Evolutionary conservation across 2,797 vertebrate species (phyloP).

Genomic region (Pterois miles): DNA sequence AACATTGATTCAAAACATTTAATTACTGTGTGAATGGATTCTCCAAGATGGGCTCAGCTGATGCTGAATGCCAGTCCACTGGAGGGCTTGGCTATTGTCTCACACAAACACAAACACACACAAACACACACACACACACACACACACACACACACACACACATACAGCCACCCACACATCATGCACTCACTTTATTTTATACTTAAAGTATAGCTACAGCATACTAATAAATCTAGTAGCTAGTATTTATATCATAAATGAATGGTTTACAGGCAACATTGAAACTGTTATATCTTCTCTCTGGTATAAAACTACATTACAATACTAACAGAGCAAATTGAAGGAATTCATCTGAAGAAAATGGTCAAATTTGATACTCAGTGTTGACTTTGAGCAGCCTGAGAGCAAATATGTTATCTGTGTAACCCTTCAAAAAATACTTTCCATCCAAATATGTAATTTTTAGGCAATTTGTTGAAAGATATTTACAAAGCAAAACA

Average conservation of each 20-base stretch:
- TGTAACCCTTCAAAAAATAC: not conserved
- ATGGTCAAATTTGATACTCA: not conserved
- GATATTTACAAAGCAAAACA: not conserved
- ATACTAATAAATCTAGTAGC: not conserved
- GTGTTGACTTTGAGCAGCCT: not conserved
- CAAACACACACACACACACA: not conserved
- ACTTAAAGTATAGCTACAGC: not conserved
- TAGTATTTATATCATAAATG: not conserved
- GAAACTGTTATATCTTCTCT: not conserved
- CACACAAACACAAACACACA: not conserved
- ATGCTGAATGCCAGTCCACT: slow-evolving; percentile 83
- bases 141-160: not conserved
- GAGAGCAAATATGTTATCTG: not conserved
- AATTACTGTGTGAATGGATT: slow-evolving; percentile 97
- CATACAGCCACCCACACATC: slow-evolving; percentile 10
- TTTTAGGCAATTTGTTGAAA: not conserved
- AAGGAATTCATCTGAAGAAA: not conserved
- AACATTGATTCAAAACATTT: slow-evolving; percentile 99
- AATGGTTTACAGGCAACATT: not conserved
- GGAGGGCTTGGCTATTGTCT: slow-evolving; percentile 82
- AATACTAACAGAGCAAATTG: not conserved
- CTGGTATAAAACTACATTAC: not conserved
- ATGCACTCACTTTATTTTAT: slow-evolving; percentile 5
- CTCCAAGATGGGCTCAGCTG: slow-evolving; percentile 90
- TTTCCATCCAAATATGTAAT: not conserved